Conservation (phyloP, 2,888 invertebrate genomes). For the Andrena trimmerana region DNA sequence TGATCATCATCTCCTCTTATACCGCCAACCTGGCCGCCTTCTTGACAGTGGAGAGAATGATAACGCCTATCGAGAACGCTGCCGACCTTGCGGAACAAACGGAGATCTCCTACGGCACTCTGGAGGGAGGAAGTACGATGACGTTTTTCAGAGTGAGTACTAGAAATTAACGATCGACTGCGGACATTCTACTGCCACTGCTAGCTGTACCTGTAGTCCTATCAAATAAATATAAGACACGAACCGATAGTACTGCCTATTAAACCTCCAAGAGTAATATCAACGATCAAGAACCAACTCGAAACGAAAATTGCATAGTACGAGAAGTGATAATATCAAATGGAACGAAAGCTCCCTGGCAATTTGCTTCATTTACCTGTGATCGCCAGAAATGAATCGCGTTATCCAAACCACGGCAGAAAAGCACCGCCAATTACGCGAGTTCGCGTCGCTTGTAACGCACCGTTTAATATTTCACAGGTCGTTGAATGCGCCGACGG, state of each 20-base stretch:
- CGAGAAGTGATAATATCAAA: too few species aligned
- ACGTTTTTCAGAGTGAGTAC: constrained; percentile 95
- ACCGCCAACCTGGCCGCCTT: constrained; percentile 99
- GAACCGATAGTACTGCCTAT: too few species aligned
- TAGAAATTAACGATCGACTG: not conserved
- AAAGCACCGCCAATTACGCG: not conserved
- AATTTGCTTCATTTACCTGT: too few species aligned
- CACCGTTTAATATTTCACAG: not conserved
- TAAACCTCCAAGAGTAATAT: too few species aligned
- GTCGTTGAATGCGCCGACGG: too few species aligned
- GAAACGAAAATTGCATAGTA: too few species aligned
- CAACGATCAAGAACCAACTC: too few species aligned
- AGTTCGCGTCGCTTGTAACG: not conserved
- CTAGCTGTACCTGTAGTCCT: too few species aligned
- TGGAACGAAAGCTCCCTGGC: too few species aligned
- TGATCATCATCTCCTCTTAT: constrained; percentile 99
- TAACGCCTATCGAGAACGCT: constrained; percentile 97
- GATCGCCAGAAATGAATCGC: too few species aligned
- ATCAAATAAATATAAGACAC: too few species aligned
- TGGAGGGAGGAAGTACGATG: constrained; percentile 98
- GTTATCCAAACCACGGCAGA: not conserved
- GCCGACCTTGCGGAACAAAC: constrained; percentile 98
- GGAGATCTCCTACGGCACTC: constrained; percentile 96
- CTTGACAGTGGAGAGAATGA: constrained; percentile 98
- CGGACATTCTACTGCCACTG: too few species aligned